phyloP scores from a whole-genome alignment of 2,113 vertebrate species.

The Oxyura jamaicensis region DNA sequence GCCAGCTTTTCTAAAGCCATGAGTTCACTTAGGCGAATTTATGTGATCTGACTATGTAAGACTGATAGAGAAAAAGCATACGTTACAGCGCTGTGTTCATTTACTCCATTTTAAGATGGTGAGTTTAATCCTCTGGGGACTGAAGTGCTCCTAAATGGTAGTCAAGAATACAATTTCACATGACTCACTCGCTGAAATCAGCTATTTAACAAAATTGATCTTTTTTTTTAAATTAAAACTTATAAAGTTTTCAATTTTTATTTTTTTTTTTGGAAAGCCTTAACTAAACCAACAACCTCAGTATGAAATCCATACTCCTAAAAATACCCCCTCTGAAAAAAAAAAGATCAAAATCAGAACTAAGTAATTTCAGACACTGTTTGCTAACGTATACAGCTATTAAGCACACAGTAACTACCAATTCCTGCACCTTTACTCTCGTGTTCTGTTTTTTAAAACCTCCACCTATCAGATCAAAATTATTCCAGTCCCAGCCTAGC shows the following conservation, averaged over 20 bases:
- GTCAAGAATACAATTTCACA: background rate
- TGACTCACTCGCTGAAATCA: background rate
- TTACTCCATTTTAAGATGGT: background rate
- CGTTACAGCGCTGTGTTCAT: background rate
- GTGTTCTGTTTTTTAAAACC: background rate
- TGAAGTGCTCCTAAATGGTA: background rate
- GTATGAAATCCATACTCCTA: background rate
- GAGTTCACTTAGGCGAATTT: background rate
- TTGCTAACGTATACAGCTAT: background rate
- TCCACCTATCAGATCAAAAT: background rate
- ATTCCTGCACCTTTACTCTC: background rate
- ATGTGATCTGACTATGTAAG: background rate
- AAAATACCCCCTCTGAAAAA: background rate
- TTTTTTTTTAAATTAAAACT: background rate
- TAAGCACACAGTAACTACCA: background rate
- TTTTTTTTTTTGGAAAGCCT: background rate
- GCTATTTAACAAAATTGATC: background rate
- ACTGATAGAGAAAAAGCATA: background rate
- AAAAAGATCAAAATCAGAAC: background rate
- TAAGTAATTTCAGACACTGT: background rate
- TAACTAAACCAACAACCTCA: background rate
- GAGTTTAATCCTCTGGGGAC: background rate
- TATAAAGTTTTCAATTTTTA: background rate
- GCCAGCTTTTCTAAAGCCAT: background rate
- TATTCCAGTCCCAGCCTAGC: background rate